A percentile compares a stretch with the other conserved stretches of the same genome.
These are phyloP conservation scores for Epistrophe grossulariae DNA, from an alignment of 2,888 invertebrate genomes.

Conservation along the genomic window DNA sequence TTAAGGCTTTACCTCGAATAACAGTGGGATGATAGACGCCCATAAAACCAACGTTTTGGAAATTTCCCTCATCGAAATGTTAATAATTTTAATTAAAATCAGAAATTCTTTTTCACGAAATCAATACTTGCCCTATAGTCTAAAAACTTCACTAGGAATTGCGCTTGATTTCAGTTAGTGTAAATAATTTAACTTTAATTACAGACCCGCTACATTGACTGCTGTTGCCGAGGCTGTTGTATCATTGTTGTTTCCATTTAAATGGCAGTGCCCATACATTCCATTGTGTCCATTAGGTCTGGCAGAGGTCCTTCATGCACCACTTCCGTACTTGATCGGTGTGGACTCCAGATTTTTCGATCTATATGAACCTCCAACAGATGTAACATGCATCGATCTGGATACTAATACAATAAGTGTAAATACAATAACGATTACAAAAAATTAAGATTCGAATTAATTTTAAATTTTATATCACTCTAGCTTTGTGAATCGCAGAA, in stretches of 20 bases:
- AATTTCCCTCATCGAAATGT: no score
- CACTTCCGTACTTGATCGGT: slow-evolving; percentile 98
- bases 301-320: slow-evolving; percentile 98
- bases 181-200: slow-evolving; percentile 73
- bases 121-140: no score
- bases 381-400: slow-evolving; percentile 98
- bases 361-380: slow-evolving; percentile 96
- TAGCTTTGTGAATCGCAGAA: slow-evolving; percentile 94
- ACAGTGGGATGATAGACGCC: no score
- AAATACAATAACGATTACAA: slow-evolving; percentile 79
- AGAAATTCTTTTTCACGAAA: no score
- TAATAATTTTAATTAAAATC: no score
- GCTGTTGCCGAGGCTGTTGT: slow-evolving; percentile 98
- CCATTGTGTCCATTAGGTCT: slow-evolving; percentile 98
- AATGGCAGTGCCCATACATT: slow-evolving; percentile 99
- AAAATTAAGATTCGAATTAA: neutral
- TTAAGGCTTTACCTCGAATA: no score
- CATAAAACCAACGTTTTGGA: no score
- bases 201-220: slow-evolving; percentile 96
- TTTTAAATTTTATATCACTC: slow-evolving; percentile 72
- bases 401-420: slow-evolving; percentile 98
- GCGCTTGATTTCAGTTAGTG: neutral
- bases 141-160: no score
- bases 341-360: slow-evolving; percentile 99
- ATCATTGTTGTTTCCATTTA: slow-evolving; percentile 97